These are phyloP conservation scores for Lordiphosa collinella DNA, from an alignment of 1,140 invertebrate species.

Conservation along the genomic window DNA sequence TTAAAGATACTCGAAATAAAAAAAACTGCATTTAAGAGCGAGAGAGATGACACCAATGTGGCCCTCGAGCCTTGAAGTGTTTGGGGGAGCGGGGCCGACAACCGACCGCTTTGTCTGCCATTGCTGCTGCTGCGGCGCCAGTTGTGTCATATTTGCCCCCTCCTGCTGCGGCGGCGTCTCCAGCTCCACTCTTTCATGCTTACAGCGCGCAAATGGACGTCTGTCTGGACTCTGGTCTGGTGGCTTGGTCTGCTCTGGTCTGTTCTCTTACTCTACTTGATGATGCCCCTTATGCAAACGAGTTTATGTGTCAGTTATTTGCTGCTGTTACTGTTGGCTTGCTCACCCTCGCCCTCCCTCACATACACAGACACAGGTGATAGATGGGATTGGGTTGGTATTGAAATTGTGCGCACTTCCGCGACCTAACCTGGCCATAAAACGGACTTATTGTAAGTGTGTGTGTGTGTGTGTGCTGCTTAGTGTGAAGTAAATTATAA, in stretches of 20 bases:
- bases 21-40: no score
- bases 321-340: constrained; percentile 13
- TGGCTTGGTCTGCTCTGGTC: constrained; percentile 1
- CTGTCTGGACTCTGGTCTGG: constrained; percentile 17
- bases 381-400: constrained; percentile 17
- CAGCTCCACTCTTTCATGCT: constrained; percentile 19
- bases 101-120: background rate
- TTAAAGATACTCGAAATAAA: no score
- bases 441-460: constrained; percentile 24
- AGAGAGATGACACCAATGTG: constrained; percentile 1
- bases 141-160: constrained; percentile 50
- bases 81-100: background rate
- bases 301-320: constrained; percentile 22
- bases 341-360: no score
- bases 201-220: constrained; percentile 16
- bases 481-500: constrained; percentile 43
- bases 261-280: constrained; percentile 14
- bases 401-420: constrained; percentile 22
- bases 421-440: constrained; percentile 21
- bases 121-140: constrained; percentile 40
- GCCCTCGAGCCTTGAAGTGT: background rate
- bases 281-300: constrained; percentile 37
- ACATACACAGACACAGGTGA: constrained; percentile 7
- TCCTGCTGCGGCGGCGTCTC: constrained; percentile 15
- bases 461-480: constrained; percentile 3